Evolutionary conservation across 2,113 vertebrate species (phyloP), one percentile per base, ranked within the genome.

Genomic region (Irena cyanogastra): DNA sequence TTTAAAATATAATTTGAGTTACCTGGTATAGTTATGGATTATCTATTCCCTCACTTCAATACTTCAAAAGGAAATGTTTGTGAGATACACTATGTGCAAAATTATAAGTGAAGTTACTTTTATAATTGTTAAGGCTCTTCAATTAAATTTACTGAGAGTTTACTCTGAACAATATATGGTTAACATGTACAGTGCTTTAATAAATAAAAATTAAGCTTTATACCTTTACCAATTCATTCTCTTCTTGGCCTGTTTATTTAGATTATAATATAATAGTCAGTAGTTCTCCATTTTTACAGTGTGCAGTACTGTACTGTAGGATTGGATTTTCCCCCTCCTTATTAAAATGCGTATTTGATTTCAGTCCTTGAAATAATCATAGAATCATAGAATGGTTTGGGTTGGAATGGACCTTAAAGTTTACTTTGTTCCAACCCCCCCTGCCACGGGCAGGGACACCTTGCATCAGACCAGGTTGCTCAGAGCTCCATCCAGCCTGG

Each of bases 401-500:
- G 10, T 39, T 60, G 45, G 27, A 44, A 77, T 12, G 6, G 18
- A 37, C 27, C 11, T 23, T 52, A 52, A 68, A 77, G 27, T 22
- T 77, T 21, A 52, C 16, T 23, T 52, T 3, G 3, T 45, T 87
- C 45, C 53, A 68, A 18, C 2, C 6, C 37, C 37, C 7, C 26
- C 44, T 14, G 14, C 31, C 37, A 44, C 0, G 0, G 21, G 21
- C 52, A 75, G 35, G 42, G 35, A 65, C 70, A 57, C 6, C 13
- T 60, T 77, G 37, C 45, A 37, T 37, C 54, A 37, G 15, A 33
- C 22, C 39, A 53, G 27, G 45, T 3, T 33, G 83, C 33, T 60
- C 83, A 77, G 39, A 45, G 54, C 22, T 53, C 45, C 33, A 53
- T 28, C 18, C 39, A 28, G 2, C 15, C 33, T 9, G 12, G 19